These are phyloP conservation scores for Synergus itoensis DNA, from an alignment of 2,888 invertebrate species.

Conservation along the genomic window DNA sequence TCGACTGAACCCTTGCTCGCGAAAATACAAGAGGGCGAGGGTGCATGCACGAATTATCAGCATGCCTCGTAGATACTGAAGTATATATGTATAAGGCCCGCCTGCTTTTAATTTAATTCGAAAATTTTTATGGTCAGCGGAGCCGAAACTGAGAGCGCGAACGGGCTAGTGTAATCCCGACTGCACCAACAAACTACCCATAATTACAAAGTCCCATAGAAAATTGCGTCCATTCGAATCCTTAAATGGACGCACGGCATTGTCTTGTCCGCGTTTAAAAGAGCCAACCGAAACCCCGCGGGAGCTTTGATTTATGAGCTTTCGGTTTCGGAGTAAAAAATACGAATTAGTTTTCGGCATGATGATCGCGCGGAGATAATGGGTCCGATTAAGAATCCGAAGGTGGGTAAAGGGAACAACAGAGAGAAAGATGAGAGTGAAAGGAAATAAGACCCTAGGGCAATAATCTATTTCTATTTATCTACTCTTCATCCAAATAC, in stretches of 20 bases:
- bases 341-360: constrained; percentile 77
- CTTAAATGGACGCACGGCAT: constrained; percentile 75
- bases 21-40: constrained; percentile 9
- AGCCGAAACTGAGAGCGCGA: constrained; percentile 57
- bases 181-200: constrained; percentile 76
- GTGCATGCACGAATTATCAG: constrained; percentile 20
- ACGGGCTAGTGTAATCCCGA: constrained; percentile 55
- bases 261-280: constrained; percentile 68
- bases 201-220: constrained; percentile 78
- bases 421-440: constrained; percentile 50
- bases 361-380: constrained; percentile 77
- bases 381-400: constrained; percentile 77
- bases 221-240: constrained; percentile 78
- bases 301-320: constrained; percentile 77
- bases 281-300: constrained; percentile 60
- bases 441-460: constrained; percentile 16
- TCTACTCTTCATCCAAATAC: background rate
- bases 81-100: constrained; percentile 4
- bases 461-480: constrained; percentile 25
- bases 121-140: constrained; percentile 71
- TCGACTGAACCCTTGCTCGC: background rate
- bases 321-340: constrained; percentile 77
- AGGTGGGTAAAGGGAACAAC: constrained; percentile 59
- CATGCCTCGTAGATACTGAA: background rate
- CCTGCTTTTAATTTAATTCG: constrained; percentile 71